Conservation (phyloP, 2,797 vertebrate species). For the Paguma larvata region DNA sequence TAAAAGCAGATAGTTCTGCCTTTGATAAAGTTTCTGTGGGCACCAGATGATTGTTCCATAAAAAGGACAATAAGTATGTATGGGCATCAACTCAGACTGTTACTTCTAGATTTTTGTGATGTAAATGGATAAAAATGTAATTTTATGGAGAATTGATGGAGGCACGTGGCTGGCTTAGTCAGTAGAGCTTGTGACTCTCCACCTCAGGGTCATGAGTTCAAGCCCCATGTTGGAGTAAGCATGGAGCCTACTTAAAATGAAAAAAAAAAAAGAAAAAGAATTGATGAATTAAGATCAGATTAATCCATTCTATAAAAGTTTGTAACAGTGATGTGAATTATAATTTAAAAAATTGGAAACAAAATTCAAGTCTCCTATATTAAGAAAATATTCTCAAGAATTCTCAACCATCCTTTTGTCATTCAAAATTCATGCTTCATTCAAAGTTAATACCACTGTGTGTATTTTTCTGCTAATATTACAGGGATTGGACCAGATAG, state of each 20-base stretch:
- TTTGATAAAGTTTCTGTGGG: not conserved
- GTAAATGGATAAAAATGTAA: conserved; percentile 24
- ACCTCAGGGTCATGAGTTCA: no score
- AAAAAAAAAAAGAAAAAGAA: not conserved
- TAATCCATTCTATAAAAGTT: not conserved
- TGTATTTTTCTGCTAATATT: not conserved
- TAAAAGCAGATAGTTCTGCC: not conserved
- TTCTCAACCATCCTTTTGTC: conserved; percentile 3
- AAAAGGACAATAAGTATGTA: conserved; percentile 12
- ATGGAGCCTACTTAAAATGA: no score
- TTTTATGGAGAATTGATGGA: not conserved
- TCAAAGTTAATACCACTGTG: not conserved
- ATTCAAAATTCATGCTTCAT: conserved; percentile 15
- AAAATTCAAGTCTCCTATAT: not conserved
- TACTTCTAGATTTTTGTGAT: conserved; percentile 29
- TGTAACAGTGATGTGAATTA: not conserved
- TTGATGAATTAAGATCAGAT: not conserved
- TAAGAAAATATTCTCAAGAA: not conserved
- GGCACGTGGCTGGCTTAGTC: no score
- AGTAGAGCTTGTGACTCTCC: no score
- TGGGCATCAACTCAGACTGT: not conserved
- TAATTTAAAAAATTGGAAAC: conserved; percentile 9
- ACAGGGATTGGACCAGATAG: not conserved
- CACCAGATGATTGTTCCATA: not conserved
- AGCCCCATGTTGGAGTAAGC: no score